Conservation (phyloP, 2,113 vertebrate species). For the Cygnus buccinator region DNA sequence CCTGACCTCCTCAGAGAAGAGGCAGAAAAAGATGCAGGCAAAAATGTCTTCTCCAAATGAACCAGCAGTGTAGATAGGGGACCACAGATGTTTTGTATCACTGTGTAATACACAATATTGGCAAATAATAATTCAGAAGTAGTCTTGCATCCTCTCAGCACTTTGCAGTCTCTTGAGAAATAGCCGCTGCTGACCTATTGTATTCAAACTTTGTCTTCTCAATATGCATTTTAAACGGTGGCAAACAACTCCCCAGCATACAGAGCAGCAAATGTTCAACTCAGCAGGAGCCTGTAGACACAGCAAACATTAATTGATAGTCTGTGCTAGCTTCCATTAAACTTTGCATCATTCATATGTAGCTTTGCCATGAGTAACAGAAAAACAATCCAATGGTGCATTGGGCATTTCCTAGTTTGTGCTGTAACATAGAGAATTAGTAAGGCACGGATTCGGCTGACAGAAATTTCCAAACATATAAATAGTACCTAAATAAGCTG, state of each 20-base stretch:
- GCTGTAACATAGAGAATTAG: rapidly evolving
- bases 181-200: not conserved
- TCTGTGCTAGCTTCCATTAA: not conserved
- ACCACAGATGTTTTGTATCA: not conserved
- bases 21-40: not conserved
- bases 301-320: not conserved
- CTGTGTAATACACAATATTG: not conserved
- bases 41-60: not conserved
- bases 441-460: rapidly evolving
- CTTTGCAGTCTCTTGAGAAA: not conserved
- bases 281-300: not conserved
- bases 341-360: not conserved
- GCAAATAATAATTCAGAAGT: not conserved
- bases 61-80: rapidly evolving
- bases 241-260: not conserved
- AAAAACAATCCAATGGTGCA: not conserved
- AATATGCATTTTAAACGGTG: not conserved
- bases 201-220: not conserved
- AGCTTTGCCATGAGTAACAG: not conserved
- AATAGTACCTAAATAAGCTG: not conserved
- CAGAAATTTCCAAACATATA: not conserved
- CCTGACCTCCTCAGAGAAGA: not conserved
- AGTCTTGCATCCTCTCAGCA: not conserved
- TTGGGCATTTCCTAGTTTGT: not conserved
- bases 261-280: not conserved